Conservation (phyloP, 2,888 invertebrate genomes). For the Tipula lateralis region DNA sequence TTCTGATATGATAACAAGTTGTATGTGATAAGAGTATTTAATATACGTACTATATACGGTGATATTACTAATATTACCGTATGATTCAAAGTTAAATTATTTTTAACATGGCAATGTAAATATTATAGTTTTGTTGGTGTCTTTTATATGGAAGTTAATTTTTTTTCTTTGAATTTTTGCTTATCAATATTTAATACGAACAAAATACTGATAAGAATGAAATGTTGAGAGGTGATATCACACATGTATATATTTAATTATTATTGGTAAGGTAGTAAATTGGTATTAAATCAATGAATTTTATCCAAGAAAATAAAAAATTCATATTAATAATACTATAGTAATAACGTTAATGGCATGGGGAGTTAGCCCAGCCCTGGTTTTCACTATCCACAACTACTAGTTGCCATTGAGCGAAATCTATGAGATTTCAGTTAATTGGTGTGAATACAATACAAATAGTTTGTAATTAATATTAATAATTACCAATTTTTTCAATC, state of each 20-base stretch:
- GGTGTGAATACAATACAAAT: no score
- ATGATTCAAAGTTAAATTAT: not conserved
- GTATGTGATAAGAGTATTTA: not conserved
- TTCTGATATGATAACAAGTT: not conserved
- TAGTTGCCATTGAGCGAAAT: no score
- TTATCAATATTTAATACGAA: not conserved
- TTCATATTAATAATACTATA: no score
- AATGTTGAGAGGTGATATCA: not conserved
- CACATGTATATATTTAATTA: not conserved
- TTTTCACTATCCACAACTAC: no score
- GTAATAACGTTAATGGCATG: no score
- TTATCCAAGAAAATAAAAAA: no score
- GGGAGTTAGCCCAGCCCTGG: no score
- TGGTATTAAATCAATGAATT: not conserved
- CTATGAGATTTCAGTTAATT: no score
- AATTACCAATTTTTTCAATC: no score
- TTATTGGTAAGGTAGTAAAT: not conserved
- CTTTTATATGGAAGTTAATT: not conserved
- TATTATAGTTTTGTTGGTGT: not conserved
- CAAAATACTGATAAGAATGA: not conserved
- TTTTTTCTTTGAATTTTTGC: not conserved
- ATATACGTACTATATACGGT: not conserved
- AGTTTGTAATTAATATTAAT: no score
- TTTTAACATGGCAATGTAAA: not conserved
- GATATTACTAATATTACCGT: conserved; percentile 3